Evolutionary conservation across 1,140 invertebrate species (phyloP).

Genomic region (Plectrocnemia conspersa): DNA sequence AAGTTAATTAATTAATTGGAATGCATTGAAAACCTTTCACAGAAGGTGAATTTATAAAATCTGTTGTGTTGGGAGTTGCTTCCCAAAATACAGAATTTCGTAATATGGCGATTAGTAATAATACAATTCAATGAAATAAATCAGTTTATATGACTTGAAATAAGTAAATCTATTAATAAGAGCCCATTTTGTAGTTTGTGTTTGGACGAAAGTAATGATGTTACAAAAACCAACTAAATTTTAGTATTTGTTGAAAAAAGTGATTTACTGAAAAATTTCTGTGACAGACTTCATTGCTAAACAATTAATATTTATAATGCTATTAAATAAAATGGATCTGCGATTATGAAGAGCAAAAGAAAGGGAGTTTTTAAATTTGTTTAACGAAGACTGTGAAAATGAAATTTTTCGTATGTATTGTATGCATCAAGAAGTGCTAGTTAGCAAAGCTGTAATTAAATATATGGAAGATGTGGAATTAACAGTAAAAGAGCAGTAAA

Average conservation of each 20-base stretch:
- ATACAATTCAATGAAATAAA: not conserved
- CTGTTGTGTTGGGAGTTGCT: no score
- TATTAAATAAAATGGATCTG: conserved; percentile 1
- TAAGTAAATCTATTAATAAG: conserved; percentile 1
- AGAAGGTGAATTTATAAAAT: no score
- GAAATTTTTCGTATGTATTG: conserved; percentile 11
- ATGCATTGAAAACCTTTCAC: no score
- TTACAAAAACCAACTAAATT: conserved; percentile 3
- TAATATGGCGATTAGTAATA: no score
- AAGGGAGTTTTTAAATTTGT: conserved; percentile 9
- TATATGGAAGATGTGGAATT: conserved; percentile 13
- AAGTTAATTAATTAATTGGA: no score
- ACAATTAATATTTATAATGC: not conserved
- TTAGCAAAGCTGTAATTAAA: conserved; percentile 13
- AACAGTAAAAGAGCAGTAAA: conserved; percentile 12
- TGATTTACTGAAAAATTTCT: not conserved
- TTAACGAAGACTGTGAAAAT: no score
- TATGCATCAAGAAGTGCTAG: conserved; percentile 8
- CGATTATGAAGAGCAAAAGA: conserved; percentile 9
- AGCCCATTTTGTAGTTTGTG: conserved; percentile 2
- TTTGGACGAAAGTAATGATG: conserved; percentile 14
- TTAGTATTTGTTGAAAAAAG: conserved; percentile 3
- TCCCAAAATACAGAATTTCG: no score
- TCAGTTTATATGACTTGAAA: not conserved
- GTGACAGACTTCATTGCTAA: conserved; percentile 1